Evolutionary conservation across 37 sponge, comb jelly and placozoan species (phyloP).

Genomic region (Agelas oroides): DNA sequence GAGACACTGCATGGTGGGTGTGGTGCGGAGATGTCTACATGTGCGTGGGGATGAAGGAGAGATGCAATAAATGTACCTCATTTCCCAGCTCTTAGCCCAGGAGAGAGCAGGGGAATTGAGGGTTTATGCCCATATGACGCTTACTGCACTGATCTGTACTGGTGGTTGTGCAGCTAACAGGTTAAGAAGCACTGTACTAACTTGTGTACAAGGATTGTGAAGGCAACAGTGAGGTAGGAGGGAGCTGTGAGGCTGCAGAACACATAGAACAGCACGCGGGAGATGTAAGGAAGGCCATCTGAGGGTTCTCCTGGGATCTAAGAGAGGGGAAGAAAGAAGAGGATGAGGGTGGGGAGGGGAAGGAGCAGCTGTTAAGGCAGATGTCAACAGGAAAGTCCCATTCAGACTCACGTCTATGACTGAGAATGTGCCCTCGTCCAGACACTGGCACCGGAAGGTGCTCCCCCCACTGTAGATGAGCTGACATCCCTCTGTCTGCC

Average conservation of each 20-base stretch:
- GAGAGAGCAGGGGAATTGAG: no score
- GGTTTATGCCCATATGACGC: no score
- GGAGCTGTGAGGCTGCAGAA: background rate
- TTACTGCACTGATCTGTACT: no score
- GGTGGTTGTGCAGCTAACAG: no score
- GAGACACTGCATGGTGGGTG: conserved; percentile 18
- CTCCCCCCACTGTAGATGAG: background rate
- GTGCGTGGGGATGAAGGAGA: background rate
- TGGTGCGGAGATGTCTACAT: conserved; percentile 11
- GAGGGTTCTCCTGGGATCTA: background rate
- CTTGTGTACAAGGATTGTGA: conserved; percentile 6
- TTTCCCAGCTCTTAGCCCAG: no score
- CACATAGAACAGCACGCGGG: conserved; percentile 22
- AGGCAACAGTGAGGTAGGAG: conserved; percentile 28
- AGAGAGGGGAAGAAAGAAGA: background rate
- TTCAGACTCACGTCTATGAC: conserved; percentile 18
- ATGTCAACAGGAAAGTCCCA: no score
- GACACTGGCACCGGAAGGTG: conserved; percentile 15
- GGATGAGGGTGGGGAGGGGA: background rate
- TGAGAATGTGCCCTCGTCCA: conserved; percentile 11
- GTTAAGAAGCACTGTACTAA: no score
- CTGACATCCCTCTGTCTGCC: conserved; percentile 5
- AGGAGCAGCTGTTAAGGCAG: no score
- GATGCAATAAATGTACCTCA: no score
- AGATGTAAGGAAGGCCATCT: background rate